phyloP scores from a whole-genome alignment of 2,888 invertebrate genomes.

The Agrenia bidenticulata region DNA sequence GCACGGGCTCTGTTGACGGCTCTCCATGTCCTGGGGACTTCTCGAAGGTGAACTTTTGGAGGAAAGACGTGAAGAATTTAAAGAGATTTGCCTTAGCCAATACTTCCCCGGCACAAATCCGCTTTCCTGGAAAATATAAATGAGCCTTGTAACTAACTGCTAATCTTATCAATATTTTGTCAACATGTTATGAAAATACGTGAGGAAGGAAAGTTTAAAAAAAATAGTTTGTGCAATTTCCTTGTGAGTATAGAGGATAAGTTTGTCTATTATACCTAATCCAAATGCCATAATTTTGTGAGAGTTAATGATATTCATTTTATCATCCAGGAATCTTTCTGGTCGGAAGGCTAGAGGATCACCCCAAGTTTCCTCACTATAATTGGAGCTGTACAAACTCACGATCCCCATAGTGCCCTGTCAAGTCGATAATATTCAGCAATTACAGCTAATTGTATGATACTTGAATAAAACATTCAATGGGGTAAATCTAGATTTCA shows the following conservation, averaged over 20 bases:
- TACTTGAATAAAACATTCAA: too few species aligned
- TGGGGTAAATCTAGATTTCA: too few species aligned
- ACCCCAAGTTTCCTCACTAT: conserved; percentile 47
- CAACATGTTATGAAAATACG: not conserved
- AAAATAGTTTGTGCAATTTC: too few species aligned
- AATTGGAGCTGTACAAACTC: conserved; percentile 45
- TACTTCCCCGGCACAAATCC: conserved; percentile 45
- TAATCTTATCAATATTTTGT: not conserved
- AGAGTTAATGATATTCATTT: conserved; percentile 42
- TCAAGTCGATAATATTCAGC: not conserved
- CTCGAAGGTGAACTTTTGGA: conserved; percentile 46
- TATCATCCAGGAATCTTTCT: conserved; percentile 44
- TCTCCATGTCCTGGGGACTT: conserved; percentile 35
- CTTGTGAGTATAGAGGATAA: too few species aligned
- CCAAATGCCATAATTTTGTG: conserved; percentile 49
- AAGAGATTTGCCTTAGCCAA: conserved; percentile 47
- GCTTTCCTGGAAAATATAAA: conserved; percentile 23
- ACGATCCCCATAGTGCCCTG: conserved; percentile 46
- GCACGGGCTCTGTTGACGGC: conserved; percentile 36
- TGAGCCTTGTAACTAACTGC: not conserved
- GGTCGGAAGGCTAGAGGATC: conserved; percentile 46
- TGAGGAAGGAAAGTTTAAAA: not conserved
- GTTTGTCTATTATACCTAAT: too few species aligned
- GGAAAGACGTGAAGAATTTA: conserved; percentile 45
- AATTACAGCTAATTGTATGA: too few species aligned